A percentile compares a stretch with the other conserved stretches of the same genome.
phyloP scores from a whole-genome alignment of 2,113 vertebrate species.

The Gallinago undulata region DNA sequence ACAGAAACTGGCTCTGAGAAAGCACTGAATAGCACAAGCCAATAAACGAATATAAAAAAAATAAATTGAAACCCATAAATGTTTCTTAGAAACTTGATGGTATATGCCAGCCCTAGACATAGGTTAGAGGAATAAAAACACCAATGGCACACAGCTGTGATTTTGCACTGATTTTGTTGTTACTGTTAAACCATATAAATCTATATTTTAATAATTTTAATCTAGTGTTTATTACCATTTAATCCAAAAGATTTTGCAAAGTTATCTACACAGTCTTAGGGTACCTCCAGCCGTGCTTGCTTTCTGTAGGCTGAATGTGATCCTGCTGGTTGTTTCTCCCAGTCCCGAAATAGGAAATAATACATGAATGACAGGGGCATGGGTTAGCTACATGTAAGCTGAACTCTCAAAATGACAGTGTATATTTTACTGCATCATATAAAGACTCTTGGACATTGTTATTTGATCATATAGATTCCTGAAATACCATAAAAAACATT shows the following conservation, averaged over 20 bases:
- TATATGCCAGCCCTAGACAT: not conserved
- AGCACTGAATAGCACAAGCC: not conserved
- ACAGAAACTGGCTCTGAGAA: not conserved
- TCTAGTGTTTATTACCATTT: not conserved
- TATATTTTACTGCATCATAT: not conserved
- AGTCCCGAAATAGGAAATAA: not conserved
- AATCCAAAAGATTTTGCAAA: not conserved
- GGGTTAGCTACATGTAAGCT: not conserved
- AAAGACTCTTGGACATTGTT: not conserved
- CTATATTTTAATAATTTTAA: not conserved
- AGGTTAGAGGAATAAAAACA: not conserved
- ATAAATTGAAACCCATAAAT: not conserved
- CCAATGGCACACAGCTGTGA: fast-evolving
- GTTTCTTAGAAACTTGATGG: not conserved
- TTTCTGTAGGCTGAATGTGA: not conserved
- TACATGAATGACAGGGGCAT: not conserved
- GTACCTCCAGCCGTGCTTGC: not conserved
- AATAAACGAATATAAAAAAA: not conserved
- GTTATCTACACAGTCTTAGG: not conserved
- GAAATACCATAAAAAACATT: not conserved
- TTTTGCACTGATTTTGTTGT: not conserved
- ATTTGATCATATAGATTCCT: not conserved
- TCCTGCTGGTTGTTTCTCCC: not conserved
- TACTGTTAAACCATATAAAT: not conserved
- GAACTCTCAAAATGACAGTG: not conserved